phyloP scores from a whole-genome alignment of 64 coral and sea anemone genomes.

The Montipora capricornis region DNA sequence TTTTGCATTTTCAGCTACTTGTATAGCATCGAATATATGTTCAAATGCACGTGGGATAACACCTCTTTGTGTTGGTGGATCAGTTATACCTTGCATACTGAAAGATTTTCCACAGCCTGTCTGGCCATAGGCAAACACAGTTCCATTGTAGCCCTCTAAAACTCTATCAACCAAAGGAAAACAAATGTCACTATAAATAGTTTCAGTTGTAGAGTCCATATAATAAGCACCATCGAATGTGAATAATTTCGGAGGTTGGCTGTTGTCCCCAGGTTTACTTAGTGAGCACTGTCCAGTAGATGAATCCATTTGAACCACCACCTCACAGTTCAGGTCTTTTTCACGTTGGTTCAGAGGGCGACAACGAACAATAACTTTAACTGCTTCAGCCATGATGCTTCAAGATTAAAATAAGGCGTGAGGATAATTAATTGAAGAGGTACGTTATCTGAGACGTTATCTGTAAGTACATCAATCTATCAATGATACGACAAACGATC shows the following conservation, averaged over 20 bases:
- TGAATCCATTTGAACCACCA: slow-evolving; percentile 91
- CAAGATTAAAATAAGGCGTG: background rate
- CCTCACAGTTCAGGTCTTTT: slow-evolving; percentile 94
- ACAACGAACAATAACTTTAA: slow-evolving; percentile 98
- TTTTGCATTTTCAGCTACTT: slow-evolving; percentile 93
- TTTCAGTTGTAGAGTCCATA: slow-evolving; percentile 93
- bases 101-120: slow-evolving; percentile 99
- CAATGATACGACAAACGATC: background rate
- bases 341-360: slow-evolving; percentile 95
- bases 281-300: slow-evolving; percentile 85
- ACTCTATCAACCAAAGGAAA: slow-evolving; percentile 98
- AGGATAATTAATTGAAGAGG: background rate
- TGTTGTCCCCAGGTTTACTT: slow-evolving; percentile 87
- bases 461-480: background rate
- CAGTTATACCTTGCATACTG: slow-evolving; percentile 96
- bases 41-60: slow-evolving; percentile 97
- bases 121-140: slow-evolving; percentile 98
- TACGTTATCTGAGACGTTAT: background rate
- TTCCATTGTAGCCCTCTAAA: slow-evolving; percentile 97
- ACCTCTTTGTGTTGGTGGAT: slow-evolving; percentile 92
- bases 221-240: slow-evolving; percentile 99
- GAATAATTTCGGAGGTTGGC: slow-evolving; percentile 89
- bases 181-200: slow-evolving; percentile 97
- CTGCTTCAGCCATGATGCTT: slow-evolving; percentile 96
- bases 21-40: slow-evolving; percentile 97